Conservation (phyloP, 2,888 invertebrate species). For the Amphipyra berbera region DNA sequence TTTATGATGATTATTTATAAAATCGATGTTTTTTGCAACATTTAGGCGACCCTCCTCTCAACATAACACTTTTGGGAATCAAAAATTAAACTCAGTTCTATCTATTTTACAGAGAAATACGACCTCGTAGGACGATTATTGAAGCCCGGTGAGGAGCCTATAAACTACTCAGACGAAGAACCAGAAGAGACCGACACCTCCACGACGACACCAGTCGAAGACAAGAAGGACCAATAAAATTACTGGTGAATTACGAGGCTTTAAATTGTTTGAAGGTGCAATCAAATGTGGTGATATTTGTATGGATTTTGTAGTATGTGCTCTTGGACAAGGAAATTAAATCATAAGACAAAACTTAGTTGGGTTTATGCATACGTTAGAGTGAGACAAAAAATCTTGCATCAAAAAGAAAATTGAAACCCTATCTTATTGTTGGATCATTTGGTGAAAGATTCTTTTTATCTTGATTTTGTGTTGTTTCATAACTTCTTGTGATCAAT, state of each 20-base stretch:
- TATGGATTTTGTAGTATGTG: slow-evolving; percentile 11
- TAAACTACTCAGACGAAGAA: slow-evolving; percentile 97
- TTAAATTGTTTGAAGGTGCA: slow-evolving; percentile 41
- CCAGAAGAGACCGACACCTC: slow-evolving; percentile 87
- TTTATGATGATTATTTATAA: no score
- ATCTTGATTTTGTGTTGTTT: no score
- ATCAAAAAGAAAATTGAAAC: no score
- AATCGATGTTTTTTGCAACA: no score
- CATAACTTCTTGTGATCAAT: no score
- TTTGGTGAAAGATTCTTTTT: no score
- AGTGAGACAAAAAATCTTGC: no score
- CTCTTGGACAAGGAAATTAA: slow-evolving; percentile 8
- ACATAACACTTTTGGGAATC: not conserved
- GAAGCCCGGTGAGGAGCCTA: slow-evolving; percentile 97
- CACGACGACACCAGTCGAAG: slow-evolving; percentile 69
- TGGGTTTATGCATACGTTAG: no score
- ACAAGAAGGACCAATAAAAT: slow-evolving; percentile 78
- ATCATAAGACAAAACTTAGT: not conserved
- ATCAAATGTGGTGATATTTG: slow-evolving; percentile 12
- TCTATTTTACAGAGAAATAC: slow-evolving; percentile 95
- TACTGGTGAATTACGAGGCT: slow-evolving; percentile 19
- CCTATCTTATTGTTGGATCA: no score
- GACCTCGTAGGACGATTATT: slow-evolving; percentile 96
- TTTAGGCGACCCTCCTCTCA: no score
- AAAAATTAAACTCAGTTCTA: not conserved